A percentile compares a stretch with the other conserved stretches of the same genome.
These are phyloP conservation scores for Trypoxylon attenuatum DNA, from an alignment of 2,888 invertebrate species.

Conservation along the genomic window DNA sequence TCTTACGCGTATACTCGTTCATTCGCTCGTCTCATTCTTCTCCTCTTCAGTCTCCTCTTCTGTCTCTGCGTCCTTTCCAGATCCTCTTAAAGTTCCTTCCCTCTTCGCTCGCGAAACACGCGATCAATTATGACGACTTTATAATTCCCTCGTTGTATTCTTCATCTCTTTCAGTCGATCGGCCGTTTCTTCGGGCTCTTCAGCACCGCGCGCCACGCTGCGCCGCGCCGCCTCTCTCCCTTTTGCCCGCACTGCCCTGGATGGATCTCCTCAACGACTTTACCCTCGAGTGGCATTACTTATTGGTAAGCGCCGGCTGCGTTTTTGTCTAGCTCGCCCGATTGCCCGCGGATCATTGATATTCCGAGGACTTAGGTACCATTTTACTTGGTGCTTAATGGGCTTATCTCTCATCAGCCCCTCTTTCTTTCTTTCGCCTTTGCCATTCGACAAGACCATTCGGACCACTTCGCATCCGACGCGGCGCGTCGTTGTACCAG, in stretches of 20 bases:
- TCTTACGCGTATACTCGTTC: too few relatives aligned
- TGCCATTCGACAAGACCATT: not conserved
- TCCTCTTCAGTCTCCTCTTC: slow-evolving; percentile 28
- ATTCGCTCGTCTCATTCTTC: slow-evolving; percentile 24
- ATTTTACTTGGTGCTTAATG: slow-evolving; percentile 1
- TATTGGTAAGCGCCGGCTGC: not conserved
- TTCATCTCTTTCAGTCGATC: not conserved
- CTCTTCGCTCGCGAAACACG: slow-evolving; percentile 29
- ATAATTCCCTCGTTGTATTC: slow-evolving; percentile 35
- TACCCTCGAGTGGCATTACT: not conserved
- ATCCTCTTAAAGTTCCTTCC: slow-evolving; percentile 7
- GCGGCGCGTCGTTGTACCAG: not conserved
- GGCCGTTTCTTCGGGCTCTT: not conserved
- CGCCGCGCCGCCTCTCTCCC: not conserved
- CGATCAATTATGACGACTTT: slow-evolving; percentile 52
- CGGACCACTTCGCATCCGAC: not conserved
- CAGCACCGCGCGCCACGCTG: not conserved
- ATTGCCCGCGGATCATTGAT: not conserved
- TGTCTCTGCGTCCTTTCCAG: not conserved
- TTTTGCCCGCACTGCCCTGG: not conserved
- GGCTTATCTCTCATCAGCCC: slow-evolving; percentile 5
- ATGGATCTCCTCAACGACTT: not conserved
- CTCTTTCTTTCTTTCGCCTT: not conserved
- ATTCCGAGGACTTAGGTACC: not conserved
- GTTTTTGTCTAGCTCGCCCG: not conserved